These are phyloP conservation scores for Hemitrygon akajei DNA, from an alignment of 2,797 vertebrate genomes.

Conservation along the genomic window DNA sequence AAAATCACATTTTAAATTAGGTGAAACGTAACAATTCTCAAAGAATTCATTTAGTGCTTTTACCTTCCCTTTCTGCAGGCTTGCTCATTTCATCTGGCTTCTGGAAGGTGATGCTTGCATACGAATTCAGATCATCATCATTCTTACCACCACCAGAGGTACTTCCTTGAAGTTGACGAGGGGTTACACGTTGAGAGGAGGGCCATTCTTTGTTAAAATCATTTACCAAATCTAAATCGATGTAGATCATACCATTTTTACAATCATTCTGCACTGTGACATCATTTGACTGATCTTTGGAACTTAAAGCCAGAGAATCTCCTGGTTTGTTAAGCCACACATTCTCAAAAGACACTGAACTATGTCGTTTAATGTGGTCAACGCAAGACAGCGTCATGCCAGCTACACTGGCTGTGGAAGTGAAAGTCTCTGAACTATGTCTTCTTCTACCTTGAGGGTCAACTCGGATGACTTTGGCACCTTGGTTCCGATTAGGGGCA, in stretches of 20 bases:
- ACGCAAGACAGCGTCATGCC: constrained; percentile 46
- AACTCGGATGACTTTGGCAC: constrained; percentile 74
- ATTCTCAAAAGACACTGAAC: constrained; percentile 75
- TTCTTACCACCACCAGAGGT: constrained; percentile 63
- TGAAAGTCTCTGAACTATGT: constrained; percentile 76
- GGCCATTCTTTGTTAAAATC: constrained; percentile 57
- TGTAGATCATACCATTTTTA: constrained; percentile 76
- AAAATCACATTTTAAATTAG: not conserved
- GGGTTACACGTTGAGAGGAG: constrained; percentile 46
- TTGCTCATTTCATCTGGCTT: constrained; percentile 62
- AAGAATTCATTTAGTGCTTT: constrained; percentile 41
- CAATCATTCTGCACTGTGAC: constrained; percentile 43
- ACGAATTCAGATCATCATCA: constrained; percentile 69
- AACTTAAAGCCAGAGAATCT: constrained; percentile 46
- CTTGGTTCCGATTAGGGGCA: constrained; percentile 61
- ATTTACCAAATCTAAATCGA: constrained; percentile 73
- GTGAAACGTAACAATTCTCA: not conserved
- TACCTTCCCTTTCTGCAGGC: constrained; percentile 63
- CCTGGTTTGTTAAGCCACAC: constrained; percentile 66
- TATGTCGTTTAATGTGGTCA: constrained; percentile 70
- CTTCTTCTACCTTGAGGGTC: constrained; percentile 68
- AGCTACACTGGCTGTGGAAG: constrained; percentile 56
- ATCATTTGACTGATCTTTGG: constrained; percentile 46
- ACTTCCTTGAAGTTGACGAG: constrained; percentile 52
- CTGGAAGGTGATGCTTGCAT: constrained; percentile 79